These are phyloP conservation scores for Selene dorsalis DNA, from an alignment of 2,797 vertebrate genomes.

Conservation along the genomic window DNA sequence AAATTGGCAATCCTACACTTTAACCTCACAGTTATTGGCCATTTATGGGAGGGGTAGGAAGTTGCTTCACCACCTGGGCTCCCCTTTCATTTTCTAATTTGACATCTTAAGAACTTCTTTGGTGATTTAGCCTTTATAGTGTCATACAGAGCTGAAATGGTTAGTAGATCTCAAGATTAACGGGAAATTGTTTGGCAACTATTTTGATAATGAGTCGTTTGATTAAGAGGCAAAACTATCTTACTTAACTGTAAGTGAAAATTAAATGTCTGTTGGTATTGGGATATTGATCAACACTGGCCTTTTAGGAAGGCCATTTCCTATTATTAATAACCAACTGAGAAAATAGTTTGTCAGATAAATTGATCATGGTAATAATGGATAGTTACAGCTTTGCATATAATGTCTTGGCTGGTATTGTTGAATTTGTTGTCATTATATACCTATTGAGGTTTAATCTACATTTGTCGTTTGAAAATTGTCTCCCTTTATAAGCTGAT, in stretches of 20 bases:
- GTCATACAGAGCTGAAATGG: neutral
- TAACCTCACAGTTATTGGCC: slow-evolving; percentile 3
- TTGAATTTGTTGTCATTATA: neutral
- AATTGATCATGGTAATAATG: neutral
- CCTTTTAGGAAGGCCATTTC: neutral
- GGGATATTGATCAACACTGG: neutral
- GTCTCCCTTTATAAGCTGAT: neutral
- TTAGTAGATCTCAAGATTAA: neutral
- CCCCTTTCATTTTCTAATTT: slow-evolving; percentile 11
- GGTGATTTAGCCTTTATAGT: neutral
- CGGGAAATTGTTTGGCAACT: no score
- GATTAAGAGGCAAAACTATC: neutral
- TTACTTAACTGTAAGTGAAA: neutral
- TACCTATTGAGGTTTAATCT: neutral
- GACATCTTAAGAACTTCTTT: neutral
- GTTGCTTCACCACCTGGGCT: neutral
- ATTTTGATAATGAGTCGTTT: neutral
- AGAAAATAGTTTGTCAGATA: neutral
- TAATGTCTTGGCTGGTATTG: neutral
- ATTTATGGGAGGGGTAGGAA: neutral
- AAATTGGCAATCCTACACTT: slow-evolving; percentile 24
- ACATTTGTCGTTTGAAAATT: slow-evolving; percentile 3
- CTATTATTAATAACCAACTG: neutral
- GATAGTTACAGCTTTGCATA: no score
- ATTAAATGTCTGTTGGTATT: neutral